A percentile compares a stretch with the other conserved stretches of the same genome.
These are phyloP conservation scores for Xestobium rufovillosum DNA, from an alignment of 2,888 invertebrate genomes.

Conservation along the genomic window DNA sequence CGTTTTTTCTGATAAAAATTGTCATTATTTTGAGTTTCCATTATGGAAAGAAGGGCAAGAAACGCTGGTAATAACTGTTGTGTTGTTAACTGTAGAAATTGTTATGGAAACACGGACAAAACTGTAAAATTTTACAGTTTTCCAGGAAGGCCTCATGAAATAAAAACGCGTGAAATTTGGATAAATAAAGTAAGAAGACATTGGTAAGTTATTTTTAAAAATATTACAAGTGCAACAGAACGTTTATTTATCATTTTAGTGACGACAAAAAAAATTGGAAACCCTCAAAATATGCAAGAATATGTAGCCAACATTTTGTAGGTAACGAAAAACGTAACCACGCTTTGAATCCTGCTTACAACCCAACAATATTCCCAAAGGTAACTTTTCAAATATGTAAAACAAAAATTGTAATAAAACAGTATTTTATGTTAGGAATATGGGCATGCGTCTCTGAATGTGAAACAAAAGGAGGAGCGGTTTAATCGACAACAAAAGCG, in stretches of 20 bases:
- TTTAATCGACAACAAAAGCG: no score
- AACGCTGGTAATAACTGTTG: no score
- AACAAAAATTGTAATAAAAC: no score
- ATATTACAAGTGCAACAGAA: no score
- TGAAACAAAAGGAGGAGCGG: background rate
- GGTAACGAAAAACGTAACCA: slow-evolving; percentile 8
- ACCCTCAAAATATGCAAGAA: slow-evolving; percentile 8
- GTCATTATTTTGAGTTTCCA: no score
- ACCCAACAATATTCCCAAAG: slow-evolving; percentile 9
- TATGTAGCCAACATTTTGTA: slow-evolving; percentile 11
- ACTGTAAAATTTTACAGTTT: slow-evolving; percentile 1
- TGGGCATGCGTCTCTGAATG: no score
- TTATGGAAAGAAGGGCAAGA: no score
- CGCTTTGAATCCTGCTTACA: slow-evolving; percentile 7
- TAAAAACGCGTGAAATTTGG: background rate
- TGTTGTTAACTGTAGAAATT: background rate
- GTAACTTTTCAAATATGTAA: no score
- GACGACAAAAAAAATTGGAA: background rate
- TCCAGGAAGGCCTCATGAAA: slow-evolving; percentile 1
- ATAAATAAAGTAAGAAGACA: background rate
- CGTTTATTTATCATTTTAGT: background rate
- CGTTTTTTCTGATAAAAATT: no score
- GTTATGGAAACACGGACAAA: slow-evolving; percentile 1
- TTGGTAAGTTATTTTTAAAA: background rate
- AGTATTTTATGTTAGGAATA: no score